Evolutionary conservation across 2,888 invertebrate species (phyloP).

Genomic region (Amphimallon solstitiale): DNA sequence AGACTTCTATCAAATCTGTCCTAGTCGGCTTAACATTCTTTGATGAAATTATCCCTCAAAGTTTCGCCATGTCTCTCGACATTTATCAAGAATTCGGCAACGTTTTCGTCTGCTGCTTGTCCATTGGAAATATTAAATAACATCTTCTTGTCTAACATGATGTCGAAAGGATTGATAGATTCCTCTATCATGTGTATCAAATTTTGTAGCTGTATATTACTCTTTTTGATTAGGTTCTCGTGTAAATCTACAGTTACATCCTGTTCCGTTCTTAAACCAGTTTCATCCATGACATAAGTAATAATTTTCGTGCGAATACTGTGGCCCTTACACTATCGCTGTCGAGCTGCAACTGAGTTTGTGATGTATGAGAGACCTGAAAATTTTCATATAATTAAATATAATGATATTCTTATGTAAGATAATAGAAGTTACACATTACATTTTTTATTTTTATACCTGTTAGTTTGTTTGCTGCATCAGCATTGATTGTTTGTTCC

Average conservation of each 20-base stretch:
- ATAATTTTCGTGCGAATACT: constrained; percentile 45
- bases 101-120: constrained; percentile 36
- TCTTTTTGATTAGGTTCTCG: no score
- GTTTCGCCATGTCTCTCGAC: constrained; percentile 35
- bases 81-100: constrained; percentile 42
- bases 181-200: no score
- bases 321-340: constrained; percentile 50
- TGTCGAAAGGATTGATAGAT: no score
- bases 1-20: constrained; percentile 40
- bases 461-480: constrained; percentile 42
- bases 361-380: constrained; percentile 30
- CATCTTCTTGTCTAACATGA: no score
- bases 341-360: constrained; percentile 48
- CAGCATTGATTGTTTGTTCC: constrained; percentile 51
- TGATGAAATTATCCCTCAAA: constrained; percentile 36
- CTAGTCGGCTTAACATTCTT: constrained; percentile 35
- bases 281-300: neutral
- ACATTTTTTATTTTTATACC: constrained; percentile 43
- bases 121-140: constrained; percentile 11
- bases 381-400: no score
- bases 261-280: no score
- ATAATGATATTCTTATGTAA: no score
- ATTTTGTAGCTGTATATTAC: no score
- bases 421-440: no score
- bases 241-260: no score